Conservation (phyloP, 2,113 vertebrate genomes). For the Gallinago paraguaiae region DNA sequence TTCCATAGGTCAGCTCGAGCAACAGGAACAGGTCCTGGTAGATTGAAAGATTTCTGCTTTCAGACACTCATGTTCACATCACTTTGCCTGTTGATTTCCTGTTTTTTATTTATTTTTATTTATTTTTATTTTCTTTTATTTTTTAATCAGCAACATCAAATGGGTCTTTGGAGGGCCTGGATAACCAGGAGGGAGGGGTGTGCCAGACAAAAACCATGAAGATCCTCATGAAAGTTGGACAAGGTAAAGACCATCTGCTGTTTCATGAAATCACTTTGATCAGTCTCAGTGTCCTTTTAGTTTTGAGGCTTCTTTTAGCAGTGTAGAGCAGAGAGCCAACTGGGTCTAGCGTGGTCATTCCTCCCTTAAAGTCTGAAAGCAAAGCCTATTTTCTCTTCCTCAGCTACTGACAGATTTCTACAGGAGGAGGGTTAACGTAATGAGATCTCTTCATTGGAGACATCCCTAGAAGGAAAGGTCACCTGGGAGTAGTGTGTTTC, state of each 20-base stretch:
- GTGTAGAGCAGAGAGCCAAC: neutral
- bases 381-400: slow-evolving; percentile 56
- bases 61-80: slow-evolving; percentile 77
- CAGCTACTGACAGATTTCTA: slow-evolving; percentile 54
- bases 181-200: slow-evolving; percentile 98
- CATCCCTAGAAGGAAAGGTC: slow-evolving; percentile 46
- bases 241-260: slow-evolving; percentile 87
- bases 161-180: slow-evolving; percentile 96
- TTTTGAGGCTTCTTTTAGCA: slow-evolving; percentile 41
- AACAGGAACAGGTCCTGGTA: slow-evolving; percentile 63
- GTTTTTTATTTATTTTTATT: slow-evolving; percentile 74
- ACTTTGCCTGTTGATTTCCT: slow-evolving; percentile 78
- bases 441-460: slow-evolving; percentile 59
- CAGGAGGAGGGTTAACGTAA: slow-evolving; percentile 17
- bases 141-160: slow-evolving; percentile 94
- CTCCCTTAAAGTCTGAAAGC: slow-evolving; percentile 44
- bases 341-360: neutral
- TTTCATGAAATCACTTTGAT: slow-evolving; percentile 65
- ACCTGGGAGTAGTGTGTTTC: slow-evolving; percentile 55
- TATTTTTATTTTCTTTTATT: slow-evolving; percentile 77
- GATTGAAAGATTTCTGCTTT: slow-evolving; percentile 62
- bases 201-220: slow-evolving; percentile 99
- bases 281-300: slow-evolving; percentile 45
- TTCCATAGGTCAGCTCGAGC: slow-evolving; percentile 56
- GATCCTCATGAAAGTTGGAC: slow-evolving; percentile 99